phyloP scores from a whole-genome alignment of 2,113 vertebrate species.

The Elanoides forficatus region DNA sequence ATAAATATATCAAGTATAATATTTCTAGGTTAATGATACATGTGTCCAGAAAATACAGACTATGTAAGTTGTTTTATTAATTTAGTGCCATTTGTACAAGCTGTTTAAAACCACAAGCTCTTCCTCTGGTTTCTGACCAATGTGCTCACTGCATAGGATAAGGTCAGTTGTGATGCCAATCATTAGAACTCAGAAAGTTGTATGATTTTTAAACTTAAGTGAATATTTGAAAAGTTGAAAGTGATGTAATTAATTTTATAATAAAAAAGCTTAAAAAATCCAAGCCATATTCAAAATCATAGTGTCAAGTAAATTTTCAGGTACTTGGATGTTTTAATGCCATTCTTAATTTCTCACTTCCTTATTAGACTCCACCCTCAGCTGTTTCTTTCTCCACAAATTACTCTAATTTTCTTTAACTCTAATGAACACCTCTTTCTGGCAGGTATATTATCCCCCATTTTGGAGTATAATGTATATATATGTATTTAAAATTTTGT shows the following conservation, averaged over 20 bases:
- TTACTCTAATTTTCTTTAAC: background rate
- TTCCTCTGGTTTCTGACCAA: background rate
- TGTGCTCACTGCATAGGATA: background rate
- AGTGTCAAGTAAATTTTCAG: background rate
- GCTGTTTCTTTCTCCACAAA: background rate
- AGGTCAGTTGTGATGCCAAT: background rate
- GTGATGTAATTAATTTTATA: background rate
- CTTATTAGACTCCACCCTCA: background rate
- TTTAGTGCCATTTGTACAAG: background rate
- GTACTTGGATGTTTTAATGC: background rate
- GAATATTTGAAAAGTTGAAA: background rate
- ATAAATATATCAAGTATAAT: background rate
- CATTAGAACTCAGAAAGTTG: background rate
- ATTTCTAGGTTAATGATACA: background rate
- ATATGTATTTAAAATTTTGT: background rate
- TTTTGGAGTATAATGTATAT: background rate
- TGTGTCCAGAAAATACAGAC: background rate
- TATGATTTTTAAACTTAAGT: background rate
- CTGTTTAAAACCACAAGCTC: background rate
- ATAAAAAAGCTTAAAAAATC: background rate
- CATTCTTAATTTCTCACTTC: background rate
- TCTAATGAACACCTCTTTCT: background rate
- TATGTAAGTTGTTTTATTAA: background rate
- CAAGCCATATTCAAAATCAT: background rate
- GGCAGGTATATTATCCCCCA: background rate